Conservation (phyloP, 2,113 vertebrate species). For the Aptenodytes patagonicus region DNA sequence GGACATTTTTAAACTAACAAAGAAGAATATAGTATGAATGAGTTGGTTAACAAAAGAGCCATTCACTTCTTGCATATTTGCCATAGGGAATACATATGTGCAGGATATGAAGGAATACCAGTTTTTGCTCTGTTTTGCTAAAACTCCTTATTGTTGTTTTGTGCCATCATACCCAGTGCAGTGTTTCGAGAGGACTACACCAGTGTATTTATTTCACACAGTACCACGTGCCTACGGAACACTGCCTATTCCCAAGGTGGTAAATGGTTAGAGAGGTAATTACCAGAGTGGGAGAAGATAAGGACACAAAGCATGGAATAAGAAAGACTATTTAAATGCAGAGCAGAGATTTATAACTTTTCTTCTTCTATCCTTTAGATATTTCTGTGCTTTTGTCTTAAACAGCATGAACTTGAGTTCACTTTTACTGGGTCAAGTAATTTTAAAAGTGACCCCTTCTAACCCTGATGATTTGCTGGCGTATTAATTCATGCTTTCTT, state of each 20-base stretch:
- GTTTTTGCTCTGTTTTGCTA: background rate
- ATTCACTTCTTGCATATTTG: background rate
- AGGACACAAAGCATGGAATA: background rate
- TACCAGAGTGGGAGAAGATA: background rate
- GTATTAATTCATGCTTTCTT: background rate
- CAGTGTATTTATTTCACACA: background rate
- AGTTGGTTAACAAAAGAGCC: background rate
- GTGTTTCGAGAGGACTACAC: background rate
- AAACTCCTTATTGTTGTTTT: background rate
- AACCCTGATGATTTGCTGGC: background rate
- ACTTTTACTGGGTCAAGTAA: background rate
- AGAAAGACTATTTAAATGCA: background rate
- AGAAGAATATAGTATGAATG: background rate
- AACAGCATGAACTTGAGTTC: background rate
- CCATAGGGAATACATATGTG: background rate
- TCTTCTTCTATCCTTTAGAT: background rate
- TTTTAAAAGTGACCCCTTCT: background rate
- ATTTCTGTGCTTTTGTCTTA: background rate
- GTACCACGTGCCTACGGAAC: background rate
- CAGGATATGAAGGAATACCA: background rate
- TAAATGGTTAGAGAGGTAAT: background rate
- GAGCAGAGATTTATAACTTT: background rate
- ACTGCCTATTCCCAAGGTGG: background rate
- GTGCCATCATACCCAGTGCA: background rate
- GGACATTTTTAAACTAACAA: background rate